These are phyloP conservation scores for Phoeniculus purpureus DNA, from an alignment of 2,797 vertebrate species.

Conservation along the genomic window DNA sequence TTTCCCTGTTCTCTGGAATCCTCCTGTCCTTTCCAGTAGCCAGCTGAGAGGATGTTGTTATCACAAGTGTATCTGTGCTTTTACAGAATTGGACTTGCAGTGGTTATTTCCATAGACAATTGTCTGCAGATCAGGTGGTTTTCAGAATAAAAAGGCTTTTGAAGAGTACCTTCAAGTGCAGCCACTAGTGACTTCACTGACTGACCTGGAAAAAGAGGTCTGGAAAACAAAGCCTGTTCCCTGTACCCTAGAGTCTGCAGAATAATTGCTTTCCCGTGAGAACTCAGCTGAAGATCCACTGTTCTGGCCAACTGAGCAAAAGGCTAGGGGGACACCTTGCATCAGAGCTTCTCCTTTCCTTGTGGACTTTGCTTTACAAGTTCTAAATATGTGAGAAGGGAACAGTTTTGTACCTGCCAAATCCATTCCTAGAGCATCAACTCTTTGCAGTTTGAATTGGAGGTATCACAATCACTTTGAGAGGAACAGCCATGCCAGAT, in stretches of 20 bases:
- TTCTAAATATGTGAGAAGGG: background rate
- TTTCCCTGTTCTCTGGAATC: background rate
- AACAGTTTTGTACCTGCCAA: background rate
- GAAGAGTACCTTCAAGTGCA: background rate
- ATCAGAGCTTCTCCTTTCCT: background rate
- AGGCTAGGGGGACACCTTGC: background rate
- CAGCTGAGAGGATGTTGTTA: background rate
- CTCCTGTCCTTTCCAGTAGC: background rate
- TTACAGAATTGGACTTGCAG: background rate
- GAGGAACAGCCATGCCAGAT: background rate
- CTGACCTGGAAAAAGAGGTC: background rate
- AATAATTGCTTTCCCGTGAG: background rate
- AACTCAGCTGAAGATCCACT: background rate
- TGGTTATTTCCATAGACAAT: background rate
- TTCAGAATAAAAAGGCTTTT: background rate
- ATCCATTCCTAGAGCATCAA: background rate
- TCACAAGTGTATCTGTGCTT: background rate
- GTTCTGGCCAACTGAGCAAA: background rate
- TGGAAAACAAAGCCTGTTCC: background rate
- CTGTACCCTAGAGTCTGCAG: background rate
- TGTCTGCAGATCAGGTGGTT: background rate
- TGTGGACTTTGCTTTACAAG: background rate
- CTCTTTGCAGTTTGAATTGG: background rate
- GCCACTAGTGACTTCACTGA: background rate
- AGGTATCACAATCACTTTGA: background rate